A percentile compares a stretch with the other conserved stretches of the same genome.
These are phyloP conservation scores for Tachysurus vachellii DNA, from an alignment of 2,113 vertebrate species.

Conservation along the genomic window DNA sequence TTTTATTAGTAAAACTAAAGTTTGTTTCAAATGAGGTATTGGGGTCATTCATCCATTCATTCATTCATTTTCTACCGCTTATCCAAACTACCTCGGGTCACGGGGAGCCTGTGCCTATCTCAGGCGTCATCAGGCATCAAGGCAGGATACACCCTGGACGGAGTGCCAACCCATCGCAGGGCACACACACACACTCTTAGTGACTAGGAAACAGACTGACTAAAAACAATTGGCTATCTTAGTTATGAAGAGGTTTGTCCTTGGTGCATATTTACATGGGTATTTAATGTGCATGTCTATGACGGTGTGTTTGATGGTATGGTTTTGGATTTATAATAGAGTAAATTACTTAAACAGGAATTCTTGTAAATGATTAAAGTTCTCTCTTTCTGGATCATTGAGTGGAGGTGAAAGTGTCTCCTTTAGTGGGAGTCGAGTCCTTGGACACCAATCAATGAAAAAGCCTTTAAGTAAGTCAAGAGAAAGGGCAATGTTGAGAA, in stretches of 20 bases:
- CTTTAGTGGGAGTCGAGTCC: slow-evolving; percentile 12
- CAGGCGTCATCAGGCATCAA: too few species aligned
- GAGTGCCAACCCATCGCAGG: too few species aligned
- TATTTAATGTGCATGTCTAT: not conserved
- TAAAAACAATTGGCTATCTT: slow-evolving; percentile 4
- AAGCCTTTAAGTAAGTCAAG: slow-evolving; percentile 28
- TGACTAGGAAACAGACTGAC: slow-evolving; percentile 19
- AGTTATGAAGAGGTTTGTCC: not conserved
- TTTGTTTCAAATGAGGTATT: not conserved
- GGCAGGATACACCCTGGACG: too few species aligned
- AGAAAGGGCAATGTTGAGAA: slow-evolving; percentile 23
- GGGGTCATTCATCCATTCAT: too few species aligned
- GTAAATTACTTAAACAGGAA: not conserved
- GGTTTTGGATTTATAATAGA: not conserved
- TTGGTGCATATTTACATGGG: not conserved
- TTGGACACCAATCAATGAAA: slow-evolving; percentile 46
- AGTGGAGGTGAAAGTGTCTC: slow-evolving; percentile 29
- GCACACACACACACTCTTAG: too few species aligned
- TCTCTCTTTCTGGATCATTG: slow-evolving; percentile 17
- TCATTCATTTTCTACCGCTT: too few species aligned
- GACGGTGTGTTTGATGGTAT: not conserved
- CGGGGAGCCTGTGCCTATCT: too few species aligned
- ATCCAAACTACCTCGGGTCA: too few species aligned
- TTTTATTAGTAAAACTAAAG: not conserved
- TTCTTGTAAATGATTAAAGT: not conserved